Base-by-base conservation (phyloP, 2,888 invertebrate species). In the Bombylius discolor region DNA sequence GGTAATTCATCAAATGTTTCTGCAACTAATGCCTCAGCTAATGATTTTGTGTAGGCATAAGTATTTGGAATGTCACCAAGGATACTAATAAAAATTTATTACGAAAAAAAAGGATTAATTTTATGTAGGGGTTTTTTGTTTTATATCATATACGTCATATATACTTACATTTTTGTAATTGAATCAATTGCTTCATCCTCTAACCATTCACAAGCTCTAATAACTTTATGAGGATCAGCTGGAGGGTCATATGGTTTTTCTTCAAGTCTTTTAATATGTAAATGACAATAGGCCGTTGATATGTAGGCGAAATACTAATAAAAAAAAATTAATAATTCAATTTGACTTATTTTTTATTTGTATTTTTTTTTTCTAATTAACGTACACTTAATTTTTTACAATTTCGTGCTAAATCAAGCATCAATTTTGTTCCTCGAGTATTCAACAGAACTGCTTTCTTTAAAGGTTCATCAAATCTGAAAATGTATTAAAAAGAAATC, bases 21-120 rank as follows among this genome's bases (percentile, higher is more conserved):
- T 1, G 85, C 82, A 0, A 92, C 85, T 57, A 94, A 68, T 13
- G 85, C 82, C 72, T 97, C 96, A 0, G 91, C 89, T 13, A 97
- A 73, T 0, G 93, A 89, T 75, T 97, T 97, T 0, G 96, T 95
- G 69, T 88, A 94, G 0, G 95, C 92, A 69, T 96, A 96, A 0
- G 93, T 92, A 70, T 95, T 95, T 0, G 95, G 95, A 56, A 89
- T 79, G 61, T 83, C 80, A 47, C 87, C 85, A 66, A 85, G 72
- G 58, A 90, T 77, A 63, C 84, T 84, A 36, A 36, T 3, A 36
- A 36, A 59, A 63, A 49, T 34, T 45, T 7, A 14, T 46, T 50
- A 49, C 3, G 36, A 56, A 52, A 39, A 34, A 36, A 7, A 36
- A 36, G 34, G 7, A 36, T 36, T 36, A 7, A 8, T 36, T 36